Evolutionary conservation across 2,888 invertebrate genomes (phyloP), one percentile per base, ranked within the genome.

Genomic region (Noctuana brunneofusca): DNA sequence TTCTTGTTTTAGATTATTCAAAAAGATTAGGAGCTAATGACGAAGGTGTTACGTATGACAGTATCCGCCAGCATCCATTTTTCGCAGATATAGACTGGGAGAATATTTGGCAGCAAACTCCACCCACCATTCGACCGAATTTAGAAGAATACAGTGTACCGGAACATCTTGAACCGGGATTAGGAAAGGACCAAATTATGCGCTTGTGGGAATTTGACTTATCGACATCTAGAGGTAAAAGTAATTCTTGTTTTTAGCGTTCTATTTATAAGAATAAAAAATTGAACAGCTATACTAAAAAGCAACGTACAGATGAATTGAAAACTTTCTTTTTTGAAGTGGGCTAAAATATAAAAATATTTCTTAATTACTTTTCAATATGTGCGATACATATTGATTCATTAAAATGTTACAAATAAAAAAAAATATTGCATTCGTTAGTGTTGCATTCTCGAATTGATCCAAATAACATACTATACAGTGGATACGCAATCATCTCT

Each of bases 11-110:
- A 67, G 95, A 97, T 70, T 95, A 97, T 8, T 91, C 89, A 9
- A 93, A 96, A 74, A 93, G 99, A 72, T 87, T 99, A 64, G 99
- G 99, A 27, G 95, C 96, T 8, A 88, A 87, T 62, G 97, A 97
- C 80, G 88, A 89, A 65, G 93, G 92, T 67, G 94, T 92, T 58
- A 92, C 89, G 16, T 98, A 98, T 80, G 93, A 94, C 49, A 96
- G 96, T 75, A 95, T 99, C 75, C 95, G 97, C 71, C 91, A 93
- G 46, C 99, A 99, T 89, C 93, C 94, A 24, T 98, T 99, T 86
- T 99, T 99, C 82, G 89, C 92, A 57, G 96, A 94, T 41, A 93
- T 97, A 58, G 94, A 97, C 74, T 99, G 97, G 94, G 95, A 96
- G 57, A 94, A 94, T 43, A 89, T 99, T 62, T 94, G 94, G 76